Base-by-base conservation (phyloP, 2,888 invertebrate genomes). In the Pherbina coryleti region DNA sequence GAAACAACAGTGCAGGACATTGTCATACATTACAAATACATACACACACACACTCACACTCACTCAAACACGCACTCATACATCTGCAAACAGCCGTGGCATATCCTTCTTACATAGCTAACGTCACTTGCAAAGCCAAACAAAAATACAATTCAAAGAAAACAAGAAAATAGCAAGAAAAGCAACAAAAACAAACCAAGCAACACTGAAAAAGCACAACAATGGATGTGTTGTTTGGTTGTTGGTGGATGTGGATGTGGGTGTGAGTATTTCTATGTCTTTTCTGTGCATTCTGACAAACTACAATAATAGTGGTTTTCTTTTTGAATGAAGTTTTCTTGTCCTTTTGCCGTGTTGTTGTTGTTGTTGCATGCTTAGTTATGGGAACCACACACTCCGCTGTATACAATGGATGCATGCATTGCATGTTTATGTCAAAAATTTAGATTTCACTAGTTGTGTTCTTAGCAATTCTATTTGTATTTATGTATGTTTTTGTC, bases 281-380 rank as follows among this genome's bases (percentile, higher is more conserved):
- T 72, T 57, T 8, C 25, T 8, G 17, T 60, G n/a, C 37, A 37
- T 72, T 67, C 57, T 72, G 37, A 31, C 60, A 60, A 72, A 72
- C 72, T 37, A 25, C 60, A 72, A 55, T 31, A 72, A 72, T 67
- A 19, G 37, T 67, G 44, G 22, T 60, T 28, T 25, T 60, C 22
- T 60, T 60, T 25, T 60, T 19, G 22, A 60, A 14, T 60, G 22
- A 60, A 28, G 60, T 60, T 28, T 60, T 60, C 14, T 44, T 9
- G 1, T 9, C 9, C 19, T 55, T n/a, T 55, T 22, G n/a, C 22
- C 14, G 25, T 17, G 51, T 22, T 51, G 19, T 22, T 28, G 34
- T 28, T 17, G 70, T 49, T 25, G 14, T 55, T 55, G 19, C 19
- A 17, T n/a, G 79, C 60, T 77, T 80, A 80, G 31, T 80, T 80